Evolutionary conservation across 2,888 invertebrate species (phyloP), one percentile per base, ranked within the genome.

Genomic region (Graphium colonna): DNA sequence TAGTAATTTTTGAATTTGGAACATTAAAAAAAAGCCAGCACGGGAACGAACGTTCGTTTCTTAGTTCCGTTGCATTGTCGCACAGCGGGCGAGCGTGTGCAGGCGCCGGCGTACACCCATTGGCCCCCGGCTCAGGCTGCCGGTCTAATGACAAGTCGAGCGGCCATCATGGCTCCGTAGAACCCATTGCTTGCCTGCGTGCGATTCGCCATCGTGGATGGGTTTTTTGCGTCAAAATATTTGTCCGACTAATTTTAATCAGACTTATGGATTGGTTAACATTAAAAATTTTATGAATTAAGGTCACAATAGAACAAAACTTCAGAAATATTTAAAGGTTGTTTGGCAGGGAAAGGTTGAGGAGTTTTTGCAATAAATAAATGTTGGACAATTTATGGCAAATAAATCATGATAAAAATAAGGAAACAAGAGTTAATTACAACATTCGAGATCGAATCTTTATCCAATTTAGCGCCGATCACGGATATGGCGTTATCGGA

Each of bases 31-130:
- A 43, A 43, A 50, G 56, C 59, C 38, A 43, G 56, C 56, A 56
- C 56, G 71, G 69, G 69, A 70, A 73, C 65, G 72, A 64, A 71
- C 67, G 73, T 69, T 75, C n/a, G n/a, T n/a, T n/a, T n/a, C n/a
- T n/a, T 70, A 68, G 75, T 74, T 72, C 76, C 66, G 36, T 21
- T 21, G 21, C 21, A 21, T 21, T 21, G 65, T 64, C 68, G 69
- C 84, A 69, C 85, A 82, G 85, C 85, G 71, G 83, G 87, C 73
- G 81, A 77, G 69, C 76, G 64, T 75, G 77, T 71, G 64, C 83
- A 84, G 85, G 84, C 88, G 86, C 86, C 86, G 76, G 75, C 62
- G 64, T 79, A 85, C 84, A 84, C 75, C 74, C 69, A 82, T 80
- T 78, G 85, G 82, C 82, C 82, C 77, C 68, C 73, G 62, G 81